Conservation (phyloP, 2,797 vertebrate species). For the Poeciliopsis turneri region DNA sequence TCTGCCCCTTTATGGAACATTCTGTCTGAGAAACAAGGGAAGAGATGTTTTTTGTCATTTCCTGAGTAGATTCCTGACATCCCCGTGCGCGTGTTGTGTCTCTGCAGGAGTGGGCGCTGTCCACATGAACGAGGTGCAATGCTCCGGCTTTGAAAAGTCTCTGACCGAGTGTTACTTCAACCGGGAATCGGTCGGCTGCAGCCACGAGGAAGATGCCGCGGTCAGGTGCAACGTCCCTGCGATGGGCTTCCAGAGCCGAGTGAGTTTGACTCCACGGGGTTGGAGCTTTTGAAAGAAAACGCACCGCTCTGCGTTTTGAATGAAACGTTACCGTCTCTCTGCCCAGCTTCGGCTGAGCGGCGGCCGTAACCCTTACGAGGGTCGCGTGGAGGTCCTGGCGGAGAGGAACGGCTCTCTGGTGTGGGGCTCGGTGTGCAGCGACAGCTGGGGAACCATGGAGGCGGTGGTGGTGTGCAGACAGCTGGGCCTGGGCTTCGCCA, state of each 20-base stretch:
- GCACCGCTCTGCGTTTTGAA: neutral
- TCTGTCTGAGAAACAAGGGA: conserved; percentile 22
- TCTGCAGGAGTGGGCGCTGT: conserved; percentile 89
- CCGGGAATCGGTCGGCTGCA: conserved; percentile 86
- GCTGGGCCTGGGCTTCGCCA: conserved; percentile 93
- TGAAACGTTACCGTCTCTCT: conserved; percentile 3
- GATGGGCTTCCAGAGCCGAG: conserved; percentile 94
- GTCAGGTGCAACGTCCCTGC: conserved; percentile 92
- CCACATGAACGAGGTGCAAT: conserved; percentile 93
- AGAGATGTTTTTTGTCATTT: neutral
- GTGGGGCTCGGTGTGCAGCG: conserved; percentile 93
- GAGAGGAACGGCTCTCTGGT: conserved; percentile 87
- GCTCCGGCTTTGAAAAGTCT: conserved; percentile 93
- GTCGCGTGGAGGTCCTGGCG: conserved; percentile 90
- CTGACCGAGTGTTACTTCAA: conserved; percentile 93
- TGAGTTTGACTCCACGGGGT: conserved; percentile 57
- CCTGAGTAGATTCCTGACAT: conserved; percentile 8
- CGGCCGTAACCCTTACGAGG: conserved; percentile 90
- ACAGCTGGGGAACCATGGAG: conserved; percentile 92
- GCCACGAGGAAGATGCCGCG: conserved; percentile 91
- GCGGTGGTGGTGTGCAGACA: conserved; percentile 97
- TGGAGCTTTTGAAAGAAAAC: neutral
- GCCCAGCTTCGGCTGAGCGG: conserved; percentile 89
- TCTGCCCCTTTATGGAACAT: conserved; percentile 30
- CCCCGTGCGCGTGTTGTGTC: neutral